Base-by-base conservation (phyloP, 2,113 vertebrate genomes). In the Labrus mixtus region DNA sequence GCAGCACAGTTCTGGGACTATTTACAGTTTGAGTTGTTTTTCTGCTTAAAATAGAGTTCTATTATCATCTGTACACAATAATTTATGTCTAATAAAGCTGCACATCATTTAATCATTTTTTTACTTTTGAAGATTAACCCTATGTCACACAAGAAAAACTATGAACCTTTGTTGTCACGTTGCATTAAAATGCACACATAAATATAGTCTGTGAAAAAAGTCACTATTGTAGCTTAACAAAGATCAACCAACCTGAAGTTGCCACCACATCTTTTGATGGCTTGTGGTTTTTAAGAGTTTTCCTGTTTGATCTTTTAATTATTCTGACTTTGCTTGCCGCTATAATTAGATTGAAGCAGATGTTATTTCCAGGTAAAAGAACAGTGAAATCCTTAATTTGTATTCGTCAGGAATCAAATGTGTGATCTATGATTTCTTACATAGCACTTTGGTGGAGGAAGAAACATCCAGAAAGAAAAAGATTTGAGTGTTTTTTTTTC, bases 391-490 rank as follows among this genome's bases (percentile, higher is more conserved):
- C 9, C 55, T 68, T 50, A 48, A 29, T 68, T 68, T 58, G 48
- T 57, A 66, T 69, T 73, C 29, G 37, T 36, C 17, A 48, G 46
- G 54, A 67, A 62, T 70, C 25, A 57, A 33, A 58, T 37, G 4
- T 67, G 29, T 11, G 22, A 58, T 45, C 5, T 29, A 33, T 81
- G 11, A 54, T 1, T 41, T 36, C 10, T 50, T 59, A 37, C 65
- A 33, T 51, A 3, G 33, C 13, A 43, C 56, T 67, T 63, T 43
- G 25, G 29, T 29, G 39, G 55, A 76, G 63, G 39, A 78, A 59
- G 9, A 25, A 43, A 74, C 67, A 43, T 65, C 25, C 39, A 17
- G 54, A 65, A 71, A 65, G 39, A 75, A 76, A 48, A 19, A 68
- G 46, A 67, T 71, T 71, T 43, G 33, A 46, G 33, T 25, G 50